These are phyloP conservation scores for Drosophila neotestacea DNA, from an alignment of 2,888 invertebrate species.

Conservation along the genomic window DNA sequence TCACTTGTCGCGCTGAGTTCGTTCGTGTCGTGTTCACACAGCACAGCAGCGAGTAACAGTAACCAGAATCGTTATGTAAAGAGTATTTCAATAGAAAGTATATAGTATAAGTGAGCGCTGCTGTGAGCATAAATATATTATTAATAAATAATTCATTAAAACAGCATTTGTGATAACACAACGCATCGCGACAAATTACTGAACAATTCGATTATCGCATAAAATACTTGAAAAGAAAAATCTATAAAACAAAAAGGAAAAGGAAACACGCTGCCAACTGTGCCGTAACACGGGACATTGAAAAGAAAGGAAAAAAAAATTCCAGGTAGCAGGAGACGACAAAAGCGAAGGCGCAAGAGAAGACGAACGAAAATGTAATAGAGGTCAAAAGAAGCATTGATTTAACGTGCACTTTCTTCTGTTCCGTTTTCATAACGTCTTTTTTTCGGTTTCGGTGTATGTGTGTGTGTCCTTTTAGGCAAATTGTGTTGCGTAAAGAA, in stretches of 20 bases:
- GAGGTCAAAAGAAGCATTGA: constrained; percentile 83
- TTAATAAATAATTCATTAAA: constrained; percentile 17
- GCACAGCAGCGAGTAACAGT: constrained; percentile 67
- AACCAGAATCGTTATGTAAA: constrained; percentile 73
- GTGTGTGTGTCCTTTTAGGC: constrained; percentile 33
- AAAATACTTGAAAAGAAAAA: constrained; percentile 18
- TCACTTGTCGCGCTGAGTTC: constrained; percentile 82
- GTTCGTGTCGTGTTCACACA: constrained; percentile 78
- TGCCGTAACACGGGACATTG: constrained; percentile 73
- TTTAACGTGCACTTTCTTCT: constrained; percentile 72
- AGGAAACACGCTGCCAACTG: constrained; percentile 61
- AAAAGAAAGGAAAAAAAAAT: constrained; percentile 43
- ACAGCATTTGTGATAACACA: constrained; percentile 50
- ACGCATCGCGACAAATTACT: constrained; percentile 32
- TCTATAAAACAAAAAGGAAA: constrained; percentile 16
- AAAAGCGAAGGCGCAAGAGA: constrained; percentile 40
- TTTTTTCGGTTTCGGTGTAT: constrained; percentile 27
- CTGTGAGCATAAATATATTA: constrained; percentile 43
- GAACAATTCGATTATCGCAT: constrained; percentile 23
- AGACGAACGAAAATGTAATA: constrained; percentile 73
- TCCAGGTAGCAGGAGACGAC: constrained; percentile 45
- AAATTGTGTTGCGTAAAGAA: constrained; percentile 69
- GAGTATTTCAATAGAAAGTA: constrained; percentile 69
- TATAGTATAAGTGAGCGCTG: constrained; percentile 57
- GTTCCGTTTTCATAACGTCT: constrained; percentile 44